Percentiles rank a stretch among this genome's conserved stretches.
phyloP scores from a whole-genome alignment of 2,888 invertebrate genomes.

The Diplolepis rosae region DNA sequence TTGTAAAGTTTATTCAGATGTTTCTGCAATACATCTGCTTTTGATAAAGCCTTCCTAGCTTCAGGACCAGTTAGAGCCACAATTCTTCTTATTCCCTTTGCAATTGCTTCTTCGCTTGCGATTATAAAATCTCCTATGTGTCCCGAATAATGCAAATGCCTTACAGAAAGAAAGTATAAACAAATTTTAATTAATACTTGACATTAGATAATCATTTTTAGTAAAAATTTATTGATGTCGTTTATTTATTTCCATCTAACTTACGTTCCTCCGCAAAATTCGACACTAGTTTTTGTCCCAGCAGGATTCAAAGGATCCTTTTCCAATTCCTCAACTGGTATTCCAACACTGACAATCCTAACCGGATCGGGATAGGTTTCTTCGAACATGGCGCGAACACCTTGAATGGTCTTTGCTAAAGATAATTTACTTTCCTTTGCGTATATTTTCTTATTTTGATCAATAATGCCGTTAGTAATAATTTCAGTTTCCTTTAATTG shows the following conservation, averaged over 20 bases:
- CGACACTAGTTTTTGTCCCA: slow-evolving; percentile 92
- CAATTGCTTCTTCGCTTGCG: slow-evolving; percentile 98
- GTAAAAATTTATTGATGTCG: neutral
- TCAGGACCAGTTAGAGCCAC: slow-evolving; percentile 97
- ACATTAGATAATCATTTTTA: no score
- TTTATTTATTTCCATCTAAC: slow-evolving; percentile 57
- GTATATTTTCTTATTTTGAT: slow-evolving; percentile 86
- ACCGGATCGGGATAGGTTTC: slow-evolving; percentile 99
- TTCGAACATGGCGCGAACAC: slow-evolving; percentile 97
- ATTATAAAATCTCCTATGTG: slow-evolving; percentile 98
- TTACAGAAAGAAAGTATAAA: slow-evolving; percentile 59
- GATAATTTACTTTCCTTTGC: slow-evolving; percentile 89
- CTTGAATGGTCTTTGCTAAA: slow-evolving; percentile 92
- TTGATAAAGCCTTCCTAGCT: slow-evolving; percentile 90
- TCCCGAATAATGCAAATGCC: slow-evolving; percentile 90
- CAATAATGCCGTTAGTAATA: slow-evolving; percentile 84
- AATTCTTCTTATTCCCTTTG: slow-evolving; percentile 97
- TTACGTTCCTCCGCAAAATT: slow-evolving; percentile 99
- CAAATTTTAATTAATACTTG: neutral
- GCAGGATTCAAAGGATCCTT: slow-evolving; percentile 87
- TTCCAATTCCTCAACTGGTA: slow-evolving; percentile 92
- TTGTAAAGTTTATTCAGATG: slow-evolving; percentile 78
- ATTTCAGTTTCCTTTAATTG: slow-evolving; percentile 93
- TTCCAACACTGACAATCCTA: slow-evolving; percentile 93
- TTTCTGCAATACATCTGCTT: slow-evolving; percentile 85